phyloP scores from a whole-genome alignment of 2,797 vertebrate genomes.

The Sternarchorhynchus goeldii region DNA sequence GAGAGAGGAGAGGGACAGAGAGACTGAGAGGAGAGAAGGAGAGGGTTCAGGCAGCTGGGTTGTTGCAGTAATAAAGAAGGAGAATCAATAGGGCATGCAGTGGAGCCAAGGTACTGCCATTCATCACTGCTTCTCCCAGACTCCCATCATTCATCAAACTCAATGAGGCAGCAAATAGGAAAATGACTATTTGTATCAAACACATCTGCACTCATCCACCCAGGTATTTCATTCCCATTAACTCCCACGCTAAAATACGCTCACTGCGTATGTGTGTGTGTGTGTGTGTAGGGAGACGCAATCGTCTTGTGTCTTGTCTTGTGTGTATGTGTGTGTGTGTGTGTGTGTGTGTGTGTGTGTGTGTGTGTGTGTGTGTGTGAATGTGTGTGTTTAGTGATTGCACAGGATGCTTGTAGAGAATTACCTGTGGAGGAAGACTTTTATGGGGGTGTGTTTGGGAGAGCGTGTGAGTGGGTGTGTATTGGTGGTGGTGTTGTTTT shows the following conservation, averaged over 20 bases:
- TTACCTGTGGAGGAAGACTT: conserved; percentile 80
- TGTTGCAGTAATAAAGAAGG: conserved; percentile 99
- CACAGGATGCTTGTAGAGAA: conserved; percentile 86
- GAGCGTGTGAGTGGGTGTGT: conserved; percentile 29
- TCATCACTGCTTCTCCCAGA: conserved; percentile 99
- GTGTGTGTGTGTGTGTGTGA: conserved; percentile 60
- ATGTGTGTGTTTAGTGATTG: conserved; percentile 75
- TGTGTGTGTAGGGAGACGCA: conserved; percentile 33
- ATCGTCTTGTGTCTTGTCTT: conserved; percentile 34
- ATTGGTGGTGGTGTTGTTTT: conserved; percentile 61
- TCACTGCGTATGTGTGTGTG: conserved; percentile 75
- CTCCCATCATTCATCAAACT: conserved; percentile 99
- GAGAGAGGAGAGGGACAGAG: too few species aligned
- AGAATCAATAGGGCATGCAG: conserved; percentile 99
- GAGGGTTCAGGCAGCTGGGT: conserved; percentile 99
- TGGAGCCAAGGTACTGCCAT: conserved; percentile 99
- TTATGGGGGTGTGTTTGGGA: conserved; percentile 65
- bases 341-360: conserved; percentile 58
- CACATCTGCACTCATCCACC: conserved; percentile 99
- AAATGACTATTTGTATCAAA: conserved; percentile 99
- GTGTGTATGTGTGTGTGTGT: conserved; percentile 58
- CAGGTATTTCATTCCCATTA: conserved; percentile 99
- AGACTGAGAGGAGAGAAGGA: too few species aligned
- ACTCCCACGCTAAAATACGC: conserved; percentile 99
- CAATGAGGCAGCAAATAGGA: conserved; percentile 99